Conservation (phyloP, 2,797 vertebrate species). For the Sebastes nivosus region DNA sequence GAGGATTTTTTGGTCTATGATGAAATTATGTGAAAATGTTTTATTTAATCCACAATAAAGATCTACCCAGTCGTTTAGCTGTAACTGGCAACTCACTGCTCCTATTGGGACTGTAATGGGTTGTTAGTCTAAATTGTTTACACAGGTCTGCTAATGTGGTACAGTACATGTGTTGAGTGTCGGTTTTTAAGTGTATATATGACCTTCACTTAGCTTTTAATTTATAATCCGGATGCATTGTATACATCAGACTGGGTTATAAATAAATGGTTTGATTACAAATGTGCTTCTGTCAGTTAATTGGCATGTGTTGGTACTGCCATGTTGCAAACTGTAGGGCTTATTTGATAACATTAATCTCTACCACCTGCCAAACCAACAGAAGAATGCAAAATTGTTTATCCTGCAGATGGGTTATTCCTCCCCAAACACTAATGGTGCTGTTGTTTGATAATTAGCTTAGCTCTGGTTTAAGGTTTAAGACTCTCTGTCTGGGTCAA, state of each 20-base stretch:
- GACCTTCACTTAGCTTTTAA: background rate
- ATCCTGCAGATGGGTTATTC: background rate
- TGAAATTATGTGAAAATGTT: background rate
- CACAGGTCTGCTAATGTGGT: background rate
- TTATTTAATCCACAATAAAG: slow-evolving; percentile 63
- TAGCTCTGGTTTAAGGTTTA: background rate
- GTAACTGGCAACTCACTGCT: background rate
- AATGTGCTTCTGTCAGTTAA: background rate
- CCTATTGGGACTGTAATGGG: background rate
- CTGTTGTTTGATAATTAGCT: too few species aligned
- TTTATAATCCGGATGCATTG: background rate
- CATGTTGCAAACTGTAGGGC: background rate
- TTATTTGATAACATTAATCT: background rate
- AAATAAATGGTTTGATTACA: slow-evolving; percentile 34
- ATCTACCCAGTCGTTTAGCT: slow-evolving; percentile 12
- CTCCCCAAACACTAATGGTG: too few species aligned
- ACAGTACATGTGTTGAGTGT: background rate
- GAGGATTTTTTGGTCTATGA: background rate
- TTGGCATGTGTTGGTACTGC: background rate
- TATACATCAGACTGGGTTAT: slow-evolving; percentile 1
- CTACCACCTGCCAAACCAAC: background rate
- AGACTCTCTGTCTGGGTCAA: background rate
- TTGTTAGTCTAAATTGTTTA: background rate
- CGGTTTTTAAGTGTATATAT: background rate
- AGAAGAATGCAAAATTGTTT: background rate